A percentile compares a stretch with the other conserved stretches of the same genome.
Conservation (phyloP, 2,113 vertebrate genomes). For the Heptranchias perlo region DNA sequence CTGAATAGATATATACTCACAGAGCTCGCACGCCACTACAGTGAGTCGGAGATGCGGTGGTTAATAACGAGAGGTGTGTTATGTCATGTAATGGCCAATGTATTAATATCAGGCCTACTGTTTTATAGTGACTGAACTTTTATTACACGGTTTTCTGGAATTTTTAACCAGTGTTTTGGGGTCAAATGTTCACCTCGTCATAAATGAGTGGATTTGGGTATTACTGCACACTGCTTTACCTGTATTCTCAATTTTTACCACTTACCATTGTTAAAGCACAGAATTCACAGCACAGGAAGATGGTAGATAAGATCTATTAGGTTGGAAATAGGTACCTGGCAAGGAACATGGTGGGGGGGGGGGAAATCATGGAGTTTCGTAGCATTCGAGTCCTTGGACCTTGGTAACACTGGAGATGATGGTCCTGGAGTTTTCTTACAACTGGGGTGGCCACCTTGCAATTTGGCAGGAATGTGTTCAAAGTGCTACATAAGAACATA, state of each 20-base stretch:
- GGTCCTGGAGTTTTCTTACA: background rate
- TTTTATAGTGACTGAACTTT: background rate
- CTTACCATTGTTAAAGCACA: background rate
- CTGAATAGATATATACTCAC: background rate
- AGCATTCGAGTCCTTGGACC: background rate
- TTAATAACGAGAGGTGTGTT: background rate
- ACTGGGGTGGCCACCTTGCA: background rate
- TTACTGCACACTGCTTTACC: background rate
- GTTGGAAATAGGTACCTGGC: background rate
- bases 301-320: background rate
- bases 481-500: too few relatives aligned
- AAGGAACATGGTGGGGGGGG: background rate
- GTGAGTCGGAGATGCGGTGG: background rate
- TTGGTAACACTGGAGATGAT: background rate
- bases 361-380: background rate
- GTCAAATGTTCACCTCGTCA: background rate
- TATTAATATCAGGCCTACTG: background rate
- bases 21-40: background rate
- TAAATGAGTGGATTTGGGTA: background rate
- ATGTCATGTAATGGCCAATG: background rate
- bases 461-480: background rate
- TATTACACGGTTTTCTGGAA: background rate
- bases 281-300: background rate
- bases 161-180: background rate
- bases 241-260: background rate